These are phyloP conservation scores for Tethya wilhelma DNA, from an alignment of 37 sponge, comb jelly and placozoan species.

Conservation along the genomic window DNA sequence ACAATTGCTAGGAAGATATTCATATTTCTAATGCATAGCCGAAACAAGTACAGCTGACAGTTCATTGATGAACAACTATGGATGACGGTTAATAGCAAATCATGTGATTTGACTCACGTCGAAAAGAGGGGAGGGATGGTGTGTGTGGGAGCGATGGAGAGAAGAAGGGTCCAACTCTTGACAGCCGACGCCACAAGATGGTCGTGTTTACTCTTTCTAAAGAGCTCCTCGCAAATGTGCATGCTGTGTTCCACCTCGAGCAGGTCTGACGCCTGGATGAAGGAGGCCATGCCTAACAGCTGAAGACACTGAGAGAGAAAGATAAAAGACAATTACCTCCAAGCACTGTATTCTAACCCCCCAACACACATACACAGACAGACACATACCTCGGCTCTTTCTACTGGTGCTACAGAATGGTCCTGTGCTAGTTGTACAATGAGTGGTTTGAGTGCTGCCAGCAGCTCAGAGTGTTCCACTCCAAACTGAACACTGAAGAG, in stretches of 20 bases:
- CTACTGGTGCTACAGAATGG: conserved; percentile 25
- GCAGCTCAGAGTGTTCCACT: conserved; percentile 29
- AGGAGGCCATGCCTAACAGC: conserved; percentile 39
- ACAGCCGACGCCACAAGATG: conserved; percentile 30
- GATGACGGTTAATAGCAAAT: no score
- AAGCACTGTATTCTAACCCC: not conserved
- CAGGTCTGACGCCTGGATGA: conserved; percentile 42
- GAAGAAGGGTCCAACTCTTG: conserved; percentile 63
- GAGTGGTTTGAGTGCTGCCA: conserved; percentile 28
- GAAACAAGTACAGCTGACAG: no score
- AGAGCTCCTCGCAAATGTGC: conserved; percentile 27
- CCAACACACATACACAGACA: conserved; percentile 13
- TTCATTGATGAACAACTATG: no score
- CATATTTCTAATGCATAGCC: no score
- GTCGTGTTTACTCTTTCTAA: conserved; percentile 17
- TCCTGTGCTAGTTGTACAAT: conserved; percentile 51
- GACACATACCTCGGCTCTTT: conserved; percentile 64
- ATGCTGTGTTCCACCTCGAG: conserved; percentile 37
- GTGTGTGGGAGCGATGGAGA: conserved; percentile 35
- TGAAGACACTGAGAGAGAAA: not conserved
- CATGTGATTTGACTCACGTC: conserved; percentile 19
- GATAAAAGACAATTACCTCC: no score
- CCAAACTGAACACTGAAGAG: conserved; percentile 72
- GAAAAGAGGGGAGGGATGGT: conserved; percentile 13
- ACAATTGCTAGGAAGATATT: no score